Percentiles rank a stretch among this genome's conserved stretches.
Conservation (phyloP, 2,113 vertebrate genomes). For the Macquaria ambigua region DNA sequence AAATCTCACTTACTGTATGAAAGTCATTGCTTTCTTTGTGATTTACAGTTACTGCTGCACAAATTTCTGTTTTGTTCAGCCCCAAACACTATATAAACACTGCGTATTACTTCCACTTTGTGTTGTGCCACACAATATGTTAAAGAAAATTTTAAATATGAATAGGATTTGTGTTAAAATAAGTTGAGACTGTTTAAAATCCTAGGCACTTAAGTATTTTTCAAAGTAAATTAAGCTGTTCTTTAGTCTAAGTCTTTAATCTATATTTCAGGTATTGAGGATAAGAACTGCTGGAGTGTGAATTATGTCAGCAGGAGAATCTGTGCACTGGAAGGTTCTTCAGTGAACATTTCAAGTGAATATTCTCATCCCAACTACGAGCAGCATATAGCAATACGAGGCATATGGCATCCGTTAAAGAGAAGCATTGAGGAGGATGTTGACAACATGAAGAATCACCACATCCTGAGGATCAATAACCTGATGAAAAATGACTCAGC, state of each 20-base stretch:
- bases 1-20: too few species aligned
- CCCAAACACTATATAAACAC: background rate
- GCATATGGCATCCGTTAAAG: too few species aligned
- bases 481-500: slow-evolving; percentile 23
- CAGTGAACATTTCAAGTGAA: slow-evolving; percentile 28
- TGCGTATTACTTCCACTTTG: too few species aligned
- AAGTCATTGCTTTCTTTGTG: background rate
- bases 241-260: background rate
- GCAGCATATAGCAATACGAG: too few species aligned
- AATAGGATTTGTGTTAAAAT: background rate
- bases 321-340: slow-evolving; percentile 41
- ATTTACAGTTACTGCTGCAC: background rate
- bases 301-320: slow-evolving; percentile 39
- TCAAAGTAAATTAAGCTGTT: background rate
- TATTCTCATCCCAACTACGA: too few species aligned
- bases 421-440: too few species aligned
- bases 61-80: background rate
- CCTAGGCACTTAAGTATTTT: too few species aligned
- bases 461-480: slow-evolving; percentile 12
- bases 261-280: background rate
- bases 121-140: too few species aligned
- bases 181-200: background rate
- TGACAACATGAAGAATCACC: accelerated
- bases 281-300: accelerated
- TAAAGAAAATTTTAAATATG: background rate